Evolutionary conservation across 2,888 invertebrate genomes (phyloP).

Genomic region (Ischnus inquisitorius): DNA sequence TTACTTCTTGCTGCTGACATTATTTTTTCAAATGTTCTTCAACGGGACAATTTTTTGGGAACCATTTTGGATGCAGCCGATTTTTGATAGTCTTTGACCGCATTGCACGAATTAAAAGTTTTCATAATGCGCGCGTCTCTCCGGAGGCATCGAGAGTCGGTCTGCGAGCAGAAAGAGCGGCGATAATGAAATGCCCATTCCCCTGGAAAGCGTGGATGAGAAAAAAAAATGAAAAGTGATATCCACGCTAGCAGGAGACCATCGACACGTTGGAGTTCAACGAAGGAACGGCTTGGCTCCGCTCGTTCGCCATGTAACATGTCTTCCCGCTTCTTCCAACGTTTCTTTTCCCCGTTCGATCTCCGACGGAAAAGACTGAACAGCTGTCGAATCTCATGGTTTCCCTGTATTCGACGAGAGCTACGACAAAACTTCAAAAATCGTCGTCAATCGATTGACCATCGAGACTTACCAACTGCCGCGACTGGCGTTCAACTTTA

Average conservation of each 20-base stretch:
- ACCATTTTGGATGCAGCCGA: no score
- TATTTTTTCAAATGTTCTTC: no score
- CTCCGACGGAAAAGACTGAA: neutral
- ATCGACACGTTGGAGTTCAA: slow-evolving; percentile 76
- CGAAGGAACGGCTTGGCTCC: slow-evolving; percentile 29
- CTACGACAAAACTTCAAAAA: neutral
- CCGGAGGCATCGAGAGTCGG: slow-evolving; percentile 4
- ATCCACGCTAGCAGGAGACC: slow-evolving; percentile 83
- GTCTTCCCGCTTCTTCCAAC: no score
- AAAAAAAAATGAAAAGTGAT: slow-evolving; percentile 85
- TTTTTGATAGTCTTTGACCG: no score
- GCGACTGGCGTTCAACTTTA: slow-evolving; percentile 19
- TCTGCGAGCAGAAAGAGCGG: slow-evolving; percentile 18
- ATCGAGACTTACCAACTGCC: slow-evolving; percentile 9
- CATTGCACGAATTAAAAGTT: no score
- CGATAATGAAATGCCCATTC: slow-evolving; percentile 42
- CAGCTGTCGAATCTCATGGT: neutral
- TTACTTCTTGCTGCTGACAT: no score
- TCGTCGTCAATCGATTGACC: neutral
- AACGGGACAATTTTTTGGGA: no score
- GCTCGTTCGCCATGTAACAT: slow-evolving; percentile 21
- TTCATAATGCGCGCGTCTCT: slow-evolving; percentile 5
- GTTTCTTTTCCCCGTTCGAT: neutral
- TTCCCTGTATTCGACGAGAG: neutral
- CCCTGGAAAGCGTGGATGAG: slow-evolving; percentile 77